Evolutionary conservation across 2,797 vertebrate species (phyloP).

Genomic region (Hippoglossus hippoglossus): DNA sequence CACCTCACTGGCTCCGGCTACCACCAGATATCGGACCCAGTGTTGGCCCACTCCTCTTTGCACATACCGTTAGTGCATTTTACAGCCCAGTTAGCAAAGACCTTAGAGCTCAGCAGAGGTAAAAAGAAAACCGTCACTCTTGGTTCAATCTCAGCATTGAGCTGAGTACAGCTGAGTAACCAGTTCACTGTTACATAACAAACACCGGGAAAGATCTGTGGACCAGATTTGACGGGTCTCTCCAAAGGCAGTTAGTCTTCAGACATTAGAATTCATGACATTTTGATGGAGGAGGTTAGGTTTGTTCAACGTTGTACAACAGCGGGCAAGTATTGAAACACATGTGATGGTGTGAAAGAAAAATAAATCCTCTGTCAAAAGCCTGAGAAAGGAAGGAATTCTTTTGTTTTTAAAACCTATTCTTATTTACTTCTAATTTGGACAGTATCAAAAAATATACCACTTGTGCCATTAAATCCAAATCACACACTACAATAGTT

Average conservation of each 20-base stretch:
- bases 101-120: conserved; percentile 54
- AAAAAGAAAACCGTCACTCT: conserved; percentile 33
- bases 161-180: conserved; percentile 41
- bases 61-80: conserved; percentile 58
- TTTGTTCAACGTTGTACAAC: conserved; percentile 1
- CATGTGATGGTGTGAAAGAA: neutral
- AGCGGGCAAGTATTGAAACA: conserved; percentile 2
- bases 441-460: too few relatives aligned
- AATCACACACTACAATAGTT: too few relatives aligned
- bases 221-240: conserved; percentile 18
- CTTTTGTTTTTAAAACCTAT: too few relatives aligned
- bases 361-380: conserved; percentile 17
- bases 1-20: neutral
- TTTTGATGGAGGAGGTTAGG: conserved; percentile 9
- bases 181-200: conserved; percentile 36
- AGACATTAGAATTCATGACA: neutral
- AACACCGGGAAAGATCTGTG: conserved; percentile 3
- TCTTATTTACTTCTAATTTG: too few relatives aligned
- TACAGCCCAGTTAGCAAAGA: conserved; percentile 65
- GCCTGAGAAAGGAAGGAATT: neutral
- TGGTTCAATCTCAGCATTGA: conserved; percentile 26
- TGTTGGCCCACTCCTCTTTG: conserved; percentile 49
- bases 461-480: too few relatives aligned
- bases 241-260: conserved; percentile 2
- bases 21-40: conserved; percentile 23